phyloP scores from a whole-genome alignment of 2,888 invertebrate species.

The Chymomyza fuscimana region DNA sequence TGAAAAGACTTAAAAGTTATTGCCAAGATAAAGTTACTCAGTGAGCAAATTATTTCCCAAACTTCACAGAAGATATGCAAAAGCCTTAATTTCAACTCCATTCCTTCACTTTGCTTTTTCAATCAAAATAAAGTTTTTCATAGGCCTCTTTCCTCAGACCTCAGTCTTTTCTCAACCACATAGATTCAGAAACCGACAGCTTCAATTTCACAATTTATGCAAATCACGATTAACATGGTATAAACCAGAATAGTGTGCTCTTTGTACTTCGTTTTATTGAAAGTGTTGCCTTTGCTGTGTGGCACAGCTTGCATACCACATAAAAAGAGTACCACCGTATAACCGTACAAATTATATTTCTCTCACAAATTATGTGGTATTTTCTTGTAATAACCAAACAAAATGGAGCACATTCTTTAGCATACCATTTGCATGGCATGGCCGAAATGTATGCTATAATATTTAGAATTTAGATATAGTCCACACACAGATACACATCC shows the following conservation, averaged over 20 bases:
- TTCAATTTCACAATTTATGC: neutral
- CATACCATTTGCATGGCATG: neutral
- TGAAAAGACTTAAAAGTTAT: too few relatives aligned
- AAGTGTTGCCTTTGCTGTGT: slow-evolving; percentile 10
- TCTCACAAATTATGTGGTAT: slow-evolving; percentile 21
- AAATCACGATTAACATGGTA: neutral
- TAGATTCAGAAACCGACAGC: too few relatives aligned
- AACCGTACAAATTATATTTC: slow-evolving; percentile 49
- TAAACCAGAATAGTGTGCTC: neutral
- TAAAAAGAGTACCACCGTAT: neutral
- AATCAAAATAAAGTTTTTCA: too few relatives aligned
- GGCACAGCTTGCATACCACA: slow-evolving; percentile 7
- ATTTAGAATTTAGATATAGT: slow-evolving; percentile 16
- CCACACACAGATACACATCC: neutral
- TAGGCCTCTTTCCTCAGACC: too few relatives aligned
- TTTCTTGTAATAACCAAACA: neutral
- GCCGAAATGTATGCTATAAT: slow-evolving; percentile 46
- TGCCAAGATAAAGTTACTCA: too few relatives aligned
- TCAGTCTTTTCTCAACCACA: too few relatives aligned
- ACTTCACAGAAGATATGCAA: too few relatives aligned
- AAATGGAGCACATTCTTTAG: slow-evolving; percentile 39
- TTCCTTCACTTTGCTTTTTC: too few relatives aligned
- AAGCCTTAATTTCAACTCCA: too few relatives aligned
- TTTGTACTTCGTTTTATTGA: neutral
- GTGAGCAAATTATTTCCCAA: too few relatives aligned